A percentile compares a stretch with the other conserved stretches of the same genome.
Conservation (phyloP, 2,113 vertebrate species). For the Collichthys lucidus region DNA sequence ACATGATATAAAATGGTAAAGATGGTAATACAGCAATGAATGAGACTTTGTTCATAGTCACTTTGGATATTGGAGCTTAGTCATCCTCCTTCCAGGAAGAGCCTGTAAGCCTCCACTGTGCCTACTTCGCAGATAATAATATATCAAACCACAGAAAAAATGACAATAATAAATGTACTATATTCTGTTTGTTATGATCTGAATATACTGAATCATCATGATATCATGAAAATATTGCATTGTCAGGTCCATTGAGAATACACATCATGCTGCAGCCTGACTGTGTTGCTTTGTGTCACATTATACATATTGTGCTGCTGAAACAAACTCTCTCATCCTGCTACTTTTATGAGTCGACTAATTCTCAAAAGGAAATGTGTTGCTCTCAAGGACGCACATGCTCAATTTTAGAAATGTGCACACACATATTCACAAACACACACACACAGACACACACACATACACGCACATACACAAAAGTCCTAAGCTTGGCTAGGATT, state of each 20-base stretch:
- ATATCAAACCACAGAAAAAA: no score
- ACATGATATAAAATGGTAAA: not conserved
- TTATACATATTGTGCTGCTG: not conserved
- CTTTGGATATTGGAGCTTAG: not conserved
- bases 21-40: not conserved
- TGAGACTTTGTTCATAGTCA: not conserved
- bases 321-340: not conserved
- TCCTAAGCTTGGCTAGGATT: not conserved
- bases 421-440: not conserved
- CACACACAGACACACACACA: not conserved
- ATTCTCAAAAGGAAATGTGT: not conserved
- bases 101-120: not conserved
- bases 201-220: no score
- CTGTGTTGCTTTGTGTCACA: not conserved
- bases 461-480: not conserved
- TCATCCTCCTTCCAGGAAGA: not conserved
- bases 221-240: not conserved
- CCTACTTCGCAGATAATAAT: not conserved
- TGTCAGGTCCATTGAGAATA: not conserved
- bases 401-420: not conserved
- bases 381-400: not conserved
- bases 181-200: not conserved
- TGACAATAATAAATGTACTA: not conserved
- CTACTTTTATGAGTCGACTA: not conserved
- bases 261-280: not conserved